phyloP scores from a whole-genome alignment of 2,888 invertebrate genomes.

The Chrysodeixis includens region DNA sequence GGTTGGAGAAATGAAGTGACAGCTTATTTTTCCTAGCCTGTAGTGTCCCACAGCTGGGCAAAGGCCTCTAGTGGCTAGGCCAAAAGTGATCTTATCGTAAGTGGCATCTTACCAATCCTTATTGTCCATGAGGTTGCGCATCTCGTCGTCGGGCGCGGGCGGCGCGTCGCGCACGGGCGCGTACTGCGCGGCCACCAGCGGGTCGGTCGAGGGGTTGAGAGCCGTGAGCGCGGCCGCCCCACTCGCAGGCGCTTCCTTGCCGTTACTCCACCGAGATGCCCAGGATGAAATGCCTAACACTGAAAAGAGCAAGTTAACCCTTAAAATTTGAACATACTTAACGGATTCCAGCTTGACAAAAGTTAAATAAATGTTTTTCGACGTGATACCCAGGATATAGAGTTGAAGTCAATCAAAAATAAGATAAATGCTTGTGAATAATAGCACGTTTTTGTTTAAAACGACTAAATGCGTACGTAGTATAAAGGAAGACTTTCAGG shows the following conservation, averaged over 20 bases:
- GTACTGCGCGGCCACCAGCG: conserved; percentile 93
- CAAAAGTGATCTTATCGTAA: not conserved
- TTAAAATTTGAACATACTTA: not conserved
- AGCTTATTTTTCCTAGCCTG: too few relatives aligned
- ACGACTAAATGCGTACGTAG: too few relatives aligned
- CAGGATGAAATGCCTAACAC: conserved; percentile 80
- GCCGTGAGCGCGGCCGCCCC: conserved; percentile 89
- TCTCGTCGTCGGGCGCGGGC: conserved; percentile 91
- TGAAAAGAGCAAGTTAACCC: conserved; percentile 6
- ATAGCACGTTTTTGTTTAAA: too few relatives aligned
- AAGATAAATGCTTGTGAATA: too few relatives aligned
- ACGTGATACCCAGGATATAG: too few relatives aligned
- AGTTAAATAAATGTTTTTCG: not conserved
- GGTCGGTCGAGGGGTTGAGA: conserved; percentile 93
- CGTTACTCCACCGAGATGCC: conserved; percentile 83
- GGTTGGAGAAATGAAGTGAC: too few relatives aligned
- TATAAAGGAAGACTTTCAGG: too few relatives aligned
- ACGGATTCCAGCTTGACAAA: too few relatives aligned
- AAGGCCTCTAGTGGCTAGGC: too few relatives aligned
- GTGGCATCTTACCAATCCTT: conserved; percentile 90
- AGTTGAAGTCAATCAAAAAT: too few relatives aligned
- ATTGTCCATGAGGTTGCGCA: conserved; percentile 93
- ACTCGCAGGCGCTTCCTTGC: conserved; percentile 87
- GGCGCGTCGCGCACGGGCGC: conserved; percentile 93
- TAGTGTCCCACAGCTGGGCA: too few relatives aligned